Evolutionary conservation across 2,113 vertebrate genomes (phyloP).

Genomic region (Colinus virginianus): DNA sequence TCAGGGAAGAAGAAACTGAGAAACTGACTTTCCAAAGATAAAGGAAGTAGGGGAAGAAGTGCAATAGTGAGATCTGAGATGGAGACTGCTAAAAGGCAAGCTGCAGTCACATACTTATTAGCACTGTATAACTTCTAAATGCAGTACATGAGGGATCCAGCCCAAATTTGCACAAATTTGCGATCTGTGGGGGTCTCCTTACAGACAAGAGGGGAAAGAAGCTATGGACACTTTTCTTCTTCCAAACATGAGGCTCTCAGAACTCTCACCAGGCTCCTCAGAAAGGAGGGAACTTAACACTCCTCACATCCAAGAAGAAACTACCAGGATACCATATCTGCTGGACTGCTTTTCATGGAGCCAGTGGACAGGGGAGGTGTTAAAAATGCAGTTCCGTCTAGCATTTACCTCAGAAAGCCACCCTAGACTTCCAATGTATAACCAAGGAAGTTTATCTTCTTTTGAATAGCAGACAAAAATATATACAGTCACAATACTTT

Average conservation of each 20-base stretch:
- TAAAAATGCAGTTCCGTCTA: background rate
- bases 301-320: background rate
- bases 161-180: background rate
- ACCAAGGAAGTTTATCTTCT: background rate
- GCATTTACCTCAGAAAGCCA: background rate
- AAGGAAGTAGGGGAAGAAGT: background rate
- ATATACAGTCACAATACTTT: background rate
- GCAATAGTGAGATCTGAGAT: background rate
- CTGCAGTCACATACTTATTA: background rate
- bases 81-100: background rate
- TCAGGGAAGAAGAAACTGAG: background rate
- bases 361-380: background rate
- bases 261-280: background rate
- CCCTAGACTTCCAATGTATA: background rate
- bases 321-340: background rate
- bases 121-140: background rate
- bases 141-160: background rate
- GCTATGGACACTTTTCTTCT: fast-evolving
- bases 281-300: background rate
- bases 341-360: background rate
- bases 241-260: background rate
- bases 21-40: background rate
- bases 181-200: background rate
- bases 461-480: background rate
- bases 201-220: background rate